A percentile compares a stretch with the other conserved stretches of the same genome.
These are phyloP conservation scores for Phalacrocorax aristotelis DNA, from an alignment of 2,113 vertebrate genomes.

Conservation along the genomic window DNA sequence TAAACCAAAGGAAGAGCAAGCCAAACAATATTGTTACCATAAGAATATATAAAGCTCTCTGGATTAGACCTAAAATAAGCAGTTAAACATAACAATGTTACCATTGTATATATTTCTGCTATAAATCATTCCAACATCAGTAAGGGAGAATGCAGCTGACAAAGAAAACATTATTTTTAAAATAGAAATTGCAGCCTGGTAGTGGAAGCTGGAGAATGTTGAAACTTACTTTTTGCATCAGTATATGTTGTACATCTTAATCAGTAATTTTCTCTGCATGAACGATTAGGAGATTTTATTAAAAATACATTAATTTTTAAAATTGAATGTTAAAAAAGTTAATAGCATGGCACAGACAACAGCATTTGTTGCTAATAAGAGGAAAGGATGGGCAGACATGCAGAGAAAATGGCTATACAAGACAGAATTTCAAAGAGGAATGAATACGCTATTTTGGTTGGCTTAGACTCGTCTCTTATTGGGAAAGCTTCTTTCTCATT, in stretches of 20 bases:
- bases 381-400: neutral
- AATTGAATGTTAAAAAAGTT: neutral
- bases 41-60: neutral
- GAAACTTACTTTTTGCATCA: neutral
- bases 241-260: neutral
- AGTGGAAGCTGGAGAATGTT: neutral
- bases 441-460: neutral
- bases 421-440: neutral
- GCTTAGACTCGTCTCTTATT: neutral
- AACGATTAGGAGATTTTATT: neutral
- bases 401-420: neutral
- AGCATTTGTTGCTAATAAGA: neutral
- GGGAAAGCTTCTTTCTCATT: neutral
- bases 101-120: neutral
- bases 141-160: neutral
- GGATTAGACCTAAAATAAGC: neutral
- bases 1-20: neutral
- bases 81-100: neutral
- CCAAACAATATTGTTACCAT: neutral
- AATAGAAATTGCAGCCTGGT: neutral
- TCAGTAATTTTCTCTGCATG: neutral
- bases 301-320: conserved; percentile 5
- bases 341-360: neutral
- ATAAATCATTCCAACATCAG: neutral
- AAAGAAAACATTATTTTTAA: neutral